Evolutionary conservation across 2,113 vertebrate species (phyloP), one percentile per base, ranked within the genome.

Genomic region (Asarcornis scutulata): DNA sequence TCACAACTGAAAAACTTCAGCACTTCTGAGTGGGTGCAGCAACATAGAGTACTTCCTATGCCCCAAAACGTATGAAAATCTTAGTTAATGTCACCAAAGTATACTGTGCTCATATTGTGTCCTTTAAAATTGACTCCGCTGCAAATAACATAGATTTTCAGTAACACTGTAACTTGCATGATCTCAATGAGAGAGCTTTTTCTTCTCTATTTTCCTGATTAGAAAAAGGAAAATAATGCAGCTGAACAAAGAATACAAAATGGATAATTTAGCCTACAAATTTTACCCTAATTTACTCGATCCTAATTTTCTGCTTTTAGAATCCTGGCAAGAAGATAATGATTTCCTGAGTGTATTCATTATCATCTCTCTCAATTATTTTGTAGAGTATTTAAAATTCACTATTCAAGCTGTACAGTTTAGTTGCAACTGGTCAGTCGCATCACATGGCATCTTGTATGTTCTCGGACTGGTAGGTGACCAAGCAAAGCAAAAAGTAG

Each of bases 251-350:
- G 48, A 91, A 79, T 55, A 73, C 38, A 72, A 95, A 94, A 72
- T 18, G 12, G 56, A 53, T 76, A 90, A 83, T 88, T 75, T 75
- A 81, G 48, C 53, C 50, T 68, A 76, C 32, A 64, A 78, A 88
- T 60, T 83, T 91, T 86, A 78, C 32, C 13, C 21, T 91, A 86
- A 93, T 52, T 91, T 79, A 62, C 27, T 94, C 22, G 3, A 29
- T 78, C 40, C 79, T 93, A 79, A 73, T 91, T 79, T 83, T 96
- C 46, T 86, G 60, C 27, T 85, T 78, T 92, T 92, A 63, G 53
- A 82, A 92, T 69, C 69, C 44, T 73, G 53, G 36, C 50, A 81
- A 86, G 82, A 76, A 71, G 64, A 91, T 75, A 88, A 92, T 1
- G 3, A 79, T 84, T 75, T 91, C 36, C 25, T 29, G 15, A 92